Conservation (phyloP, 1,140 invertebrate genomes). For the Drosophila neocordata region DNA sequence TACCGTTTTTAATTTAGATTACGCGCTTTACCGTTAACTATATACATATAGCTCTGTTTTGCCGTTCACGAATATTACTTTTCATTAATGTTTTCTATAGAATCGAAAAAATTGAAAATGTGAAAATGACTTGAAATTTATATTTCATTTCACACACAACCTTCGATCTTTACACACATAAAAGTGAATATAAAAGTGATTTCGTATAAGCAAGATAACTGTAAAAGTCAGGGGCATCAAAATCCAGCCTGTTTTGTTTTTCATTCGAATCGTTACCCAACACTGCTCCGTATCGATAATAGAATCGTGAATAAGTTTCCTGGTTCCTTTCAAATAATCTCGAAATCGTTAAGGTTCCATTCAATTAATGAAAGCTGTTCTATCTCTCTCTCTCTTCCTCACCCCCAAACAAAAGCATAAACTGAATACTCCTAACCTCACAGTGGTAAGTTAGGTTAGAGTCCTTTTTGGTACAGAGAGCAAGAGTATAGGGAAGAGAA, state of each 20-base stretch:
- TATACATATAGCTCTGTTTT: background rate
- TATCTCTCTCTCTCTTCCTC: no score
- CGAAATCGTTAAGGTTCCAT: background rate
- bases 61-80: background rate
- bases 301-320: no score
- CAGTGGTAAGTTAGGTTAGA: no score
- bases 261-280: background rate
- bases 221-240: background rate
- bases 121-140: conserved; percentile 8
- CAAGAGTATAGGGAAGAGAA: background rate
- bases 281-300: no score
- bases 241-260: background rate
- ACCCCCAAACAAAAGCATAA: no score
- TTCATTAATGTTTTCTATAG: background rate
- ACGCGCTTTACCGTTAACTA: background rate
- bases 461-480: no score
- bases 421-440: no score
- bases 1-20: conserved; percentile 1
- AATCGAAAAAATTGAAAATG: background rate
- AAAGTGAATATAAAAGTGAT: background rate
- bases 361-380: no score
- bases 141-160: background rate
- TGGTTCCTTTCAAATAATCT: no score
- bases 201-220: background rate
- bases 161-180: background rate